A percentile compares a stretch with the other conserved stretches of the same genome.
Evolutionary conservation across 1,140 invertebrate genomes (phyloP).

Genomic region (Olivierus martensii): DNA sequence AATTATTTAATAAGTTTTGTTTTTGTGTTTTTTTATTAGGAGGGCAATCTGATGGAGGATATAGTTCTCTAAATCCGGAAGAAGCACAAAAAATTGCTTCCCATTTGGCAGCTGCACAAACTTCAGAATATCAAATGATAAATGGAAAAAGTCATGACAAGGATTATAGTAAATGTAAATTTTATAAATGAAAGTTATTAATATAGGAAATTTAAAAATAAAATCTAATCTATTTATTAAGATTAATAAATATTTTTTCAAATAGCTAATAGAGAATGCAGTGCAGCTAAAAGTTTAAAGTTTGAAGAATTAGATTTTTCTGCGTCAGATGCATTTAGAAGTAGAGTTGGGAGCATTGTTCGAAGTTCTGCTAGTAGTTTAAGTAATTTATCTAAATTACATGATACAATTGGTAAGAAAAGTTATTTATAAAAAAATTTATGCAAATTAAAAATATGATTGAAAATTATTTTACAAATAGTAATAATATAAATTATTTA

Average conservation of each 20-base stretch:
- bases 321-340: conserved; percentile 41
- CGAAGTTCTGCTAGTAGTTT: conserved; percentile 34
- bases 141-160: no score
- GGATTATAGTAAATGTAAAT: not conserved
- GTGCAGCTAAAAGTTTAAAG: conserved; percentile 9
- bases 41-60: conserved; percentile 35
- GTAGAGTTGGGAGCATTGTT: conserved; percentile 46
- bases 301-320: conserved; percentile 34
- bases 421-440: no score
- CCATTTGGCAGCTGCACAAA: no score
- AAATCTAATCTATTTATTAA: not conserved
- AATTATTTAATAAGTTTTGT: no score
- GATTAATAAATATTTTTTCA: not conserved
- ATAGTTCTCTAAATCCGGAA: conserved; percentile 37
- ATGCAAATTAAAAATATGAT: no score
- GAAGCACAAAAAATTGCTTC: conserved; percentile 18
- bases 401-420: conserved; percentile 2
- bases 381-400: conserved; percentile 17
- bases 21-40: conserved; percentile 19
- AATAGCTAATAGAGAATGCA: not conserved
- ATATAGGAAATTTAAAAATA: not conserved
- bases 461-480: no score
- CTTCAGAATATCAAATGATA: no score
- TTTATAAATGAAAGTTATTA: not conserved
- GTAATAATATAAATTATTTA: no score